These are phyloP conservation scores for Colletes gigas DNA, from an alignment of 1,140 invertebrate species.

Conservation along the genomic window DNA sequence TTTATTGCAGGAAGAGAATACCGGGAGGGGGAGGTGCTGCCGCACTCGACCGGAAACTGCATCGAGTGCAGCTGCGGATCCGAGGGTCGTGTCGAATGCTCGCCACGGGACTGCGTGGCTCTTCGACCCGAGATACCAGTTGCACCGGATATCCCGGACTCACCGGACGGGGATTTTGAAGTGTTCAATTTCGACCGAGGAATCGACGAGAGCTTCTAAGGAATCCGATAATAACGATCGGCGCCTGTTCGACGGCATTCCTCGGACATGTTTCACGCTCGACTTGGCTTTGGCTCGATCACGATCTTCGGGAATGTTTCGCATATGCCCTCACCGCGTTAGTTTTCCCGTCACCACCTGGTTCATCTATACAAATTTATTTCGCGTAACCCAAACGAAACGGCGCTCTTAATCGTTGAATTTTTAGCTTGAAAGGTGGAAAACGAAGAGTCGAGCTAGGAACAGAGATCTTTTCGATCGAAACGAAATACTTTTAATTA, in stretches of 20 bases:
- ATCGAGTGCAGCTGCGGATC: slow-evolving; percentile 85
- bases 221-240: slow-evolving; percentile 36
- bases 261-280: not conserved
- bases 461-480: no score
- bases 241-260: not conserved
- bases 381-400: no score
- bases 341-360: not conserved
- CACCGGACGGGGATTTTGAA: slow-evolving; percentile 72
- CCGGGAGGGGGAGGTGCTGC: slow-evolving; percentile 84
- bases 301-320: not conserved
- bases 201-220: slow-evolving; percentile 75
- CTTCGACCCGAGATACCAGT: slow-evolving; percentile 77
- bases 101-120: slow-evolving; percentile 83
- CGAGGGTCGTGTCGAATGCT: slow-evolving; percentile 85
- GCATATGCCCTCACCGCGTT: no score
- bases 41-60: slow-evolving; percentile 86
- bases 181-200: slow-evolving; percentile 73
- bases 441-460: no score
- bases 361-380: not conserved
- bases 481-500: not conserved
- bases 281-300: not conserved
- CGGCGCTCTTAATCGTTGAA: no score
- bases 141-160: slow-evolving; percentile 68
- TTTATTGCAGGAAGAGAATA: slow-evolving; percentile 83
- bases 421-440: no score